Base-by-base conservation (phyloP, 2,888 invertebrate genomes). In the Agrochola circellaris region DNA sequence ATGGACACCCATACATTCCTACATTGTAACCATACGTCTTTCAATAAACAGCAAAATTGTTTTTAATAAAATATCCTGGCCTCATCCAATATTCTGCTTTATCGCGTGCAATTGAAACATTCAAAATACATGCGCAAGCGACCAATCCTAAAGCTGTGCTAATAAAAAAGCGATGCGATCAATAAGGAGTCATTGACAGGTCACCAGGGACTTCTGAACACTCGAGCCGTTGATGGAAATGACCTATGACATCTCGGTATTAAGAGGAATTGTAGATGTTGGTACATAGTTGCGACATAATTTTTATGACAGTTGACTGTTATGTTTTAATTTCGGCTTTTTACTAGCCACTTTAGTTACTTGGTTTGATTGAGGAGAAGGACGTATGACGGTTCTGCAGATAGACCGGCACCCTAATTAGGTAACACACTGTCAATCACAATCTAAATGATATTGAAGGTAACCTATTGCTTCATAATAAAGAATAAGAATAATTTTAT, bases 141-240 rank as follows among this genome's bases (percentile, higher is more conserved):
- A 30, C 79, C 81, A 61, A 73, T 76, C 54, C 48, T 34, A 76
- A 79, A 9, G 42, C 54, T 23, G 71, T 51, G 34, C 17, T 74
- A 87, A 87, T 87, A 87, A 87, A 87, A 87, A 77, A 62, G 20
- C 56, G 23, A 77, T 86, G 58, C 23, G 68, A 64, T 73, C 84
- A 87, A 86, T 84, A 51, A 64, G n/a, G 51, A 71, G 66, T 82
- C 60, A 82, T 82, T 86, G 79, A 11, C 61, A 73, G 70, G 75
- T 79, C 73, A 61, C 66, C 20, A 42, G 23, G 38, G 38, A 62
- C 61, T 64, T 51, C 42, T 48, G 73, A 86, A 80, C 77, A 85
- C 76, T 84, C 75, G 75, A 66, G 67, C 77, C 77, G 81, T 82
- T 87, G 82, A 81, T 84, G n/a, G 38, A 82, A 65, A 58, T 72